Conservation (phyloP, 2,888 invertebrate genomes). For the Pammene aurita region DNA sequence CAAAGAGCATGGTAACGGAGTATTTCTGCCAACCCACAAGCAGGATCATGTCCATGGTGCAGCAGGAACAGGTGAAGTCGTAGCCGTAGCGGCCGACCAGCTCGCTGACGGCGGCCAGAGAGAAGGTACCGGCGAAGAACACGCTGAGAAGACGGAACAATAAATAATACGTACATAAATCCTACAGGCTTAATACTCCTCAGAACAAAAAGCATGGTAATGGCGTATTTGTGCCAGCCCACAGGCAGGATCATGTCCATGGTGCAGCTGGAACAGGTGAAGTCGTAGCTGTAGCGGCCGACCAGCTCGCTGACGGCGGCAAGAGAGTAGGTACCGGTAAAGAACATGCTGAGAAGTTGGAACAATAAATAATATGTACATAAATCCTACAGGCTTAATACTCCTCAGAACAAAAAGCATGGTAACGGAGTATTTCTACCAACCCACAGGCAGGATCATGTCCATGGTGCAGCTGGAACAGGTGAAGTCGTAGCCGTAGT, state of each 20-base stretch:
- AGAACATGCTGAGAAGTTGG: no score
- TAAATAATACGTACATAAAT: no score
- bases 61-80: slow-evolving; percentile 54
- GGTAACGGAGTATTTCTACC: slow-evolving; percentile 60
- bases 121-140: no score
- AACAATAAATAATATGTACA: no score
- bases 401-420: slow-evolving; percentile 65
- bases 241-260: not conserved
- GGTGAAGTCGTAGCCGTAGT: slow-evolving; percentile 69
- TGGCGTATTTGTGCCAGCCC: not conserved
- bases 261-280: slow-evolving; percentile 40
- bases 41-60: not conserved
- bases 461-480: slow-evolving; percentile 71
- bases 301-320: no score
- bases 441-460: slow-evolving; percentile 61
- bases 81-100: slow-evolving; percentile 43
- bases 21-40: not conserved
- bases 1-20: not conserved
- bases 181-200: not conserved
- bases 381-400: slow-evolving; percentile 70
- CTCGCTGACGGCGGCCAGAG: no score
- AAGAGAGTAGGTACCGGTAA: no score
- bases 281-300: slow-evolving; percentile 55
- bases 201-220: not conserved
- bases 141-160: no score